Conservation (phyloP, 2,113 vertebrate genomes). For the Uropsilus gracilis region DNA sequence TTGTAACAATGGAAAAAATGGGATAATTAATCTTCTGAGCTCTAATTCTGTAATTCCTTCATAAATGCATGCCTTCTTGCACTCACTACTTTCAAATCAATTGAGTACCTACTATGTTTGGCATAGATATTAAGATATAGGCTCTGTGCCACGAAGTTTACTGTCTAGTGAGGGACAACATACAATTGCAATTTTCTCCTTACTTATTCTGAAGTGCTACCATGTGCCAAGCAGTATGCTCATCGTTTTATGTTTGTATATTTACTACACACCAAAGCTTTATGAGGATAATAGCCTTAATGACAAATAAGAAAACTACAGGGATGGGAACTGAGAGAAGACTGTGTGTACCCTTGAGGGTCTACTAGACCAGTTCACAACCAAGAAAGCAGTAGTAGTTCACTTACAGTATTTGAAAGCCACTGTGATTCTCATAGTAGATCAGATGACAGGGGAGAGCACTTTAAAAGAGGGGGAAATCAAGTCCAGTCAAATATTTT, state of each 20-base stretch:
- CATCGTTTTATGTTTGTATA: conserved; percentile 13
- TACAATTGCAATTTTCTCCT: background rate
- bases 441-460: background rate
- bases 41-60: background rate
- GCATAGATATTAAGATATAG: background rate
- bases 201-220: background rate
- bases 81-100: conserved; percentile 13
- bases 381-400: background rate
- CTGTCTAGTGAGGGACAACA: background rate
- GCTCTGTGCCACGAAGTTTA: background rate
- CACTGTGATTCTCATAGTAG: background rate
- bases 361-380: background rate
- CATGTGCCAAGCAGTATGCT: background rate
- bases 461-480: background rate
- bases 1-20: background rate
- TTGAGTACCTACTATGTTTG: background rate
- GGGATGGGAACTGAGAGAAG: rapidly evolving
- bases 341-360: rapidly evolving
- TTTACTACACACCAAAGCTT: background rate
- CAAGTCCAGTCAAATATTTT: background rate
- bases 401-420: background rate
- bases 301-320: background rate
- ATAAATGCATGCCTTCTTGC: background rate
- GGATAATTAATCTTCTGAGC: background rate
- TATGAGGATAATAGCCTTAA: background rate